Evolutionary conservation across 2,113 vertebrate genomes (phyloP).

Genomic region (Cheirogaleus medius): DNA sequence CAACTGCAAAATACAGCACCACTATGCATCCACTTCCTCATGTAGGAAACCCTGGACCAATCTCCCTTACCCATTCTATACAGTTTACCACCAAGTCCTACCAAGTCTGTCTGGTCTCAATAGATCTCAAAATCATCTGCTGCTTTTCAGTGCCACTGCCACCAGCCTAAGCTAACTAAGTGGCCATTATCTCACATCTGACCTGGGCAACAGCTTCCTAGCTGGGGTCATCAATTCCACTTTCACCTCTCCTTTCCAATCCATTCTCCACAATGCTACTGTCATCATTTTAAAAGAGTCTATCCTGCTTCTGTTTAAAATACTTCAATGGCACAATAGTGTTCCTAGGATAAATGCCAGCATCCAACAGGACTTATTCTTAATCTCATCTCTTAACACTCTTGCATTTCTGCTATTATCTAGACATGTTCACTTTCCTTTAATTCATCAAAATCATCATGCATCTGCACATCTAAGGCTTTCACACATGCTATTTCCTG

Average conservation of each 20-base stretch:
- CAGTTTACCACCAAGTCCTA: background rate
- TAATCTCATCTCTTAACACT: background rate
- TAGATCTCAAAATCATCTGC: background rate
- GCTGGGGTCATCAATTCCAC: background rate
- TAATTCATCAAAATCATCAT: background rate
- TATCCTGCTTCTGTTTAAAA: background rate
- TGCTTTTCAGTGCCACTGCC: background rate
- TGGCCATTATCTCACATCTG: background rate
- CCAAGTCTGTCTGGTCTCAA: background rate
- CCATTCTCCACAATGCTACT: background rate
- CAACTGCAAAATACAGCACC: background rate
- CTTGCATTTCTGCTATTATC: background rate
- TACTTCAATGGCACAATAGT: background rate
- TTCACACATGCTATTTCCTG: background rate
- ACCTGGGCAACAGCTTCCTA: background rate
- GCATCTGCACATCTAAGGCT: background rate
- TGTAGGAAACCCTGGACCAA: background rate
- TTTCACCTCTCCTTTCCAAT: background rate
- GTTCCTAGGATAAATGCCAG: background rate
- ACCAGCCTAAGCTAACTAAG: background rate
- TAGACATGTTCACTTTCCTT: background rate
- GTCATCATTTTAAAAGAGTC: background rate
- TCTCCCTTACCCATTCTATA: background rate
- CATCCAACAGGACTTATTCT: background rate
- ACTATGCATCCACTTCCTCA: background rate